Conservation (phyloP, 1,140 invertebrate genomes). For the Scaptomyza montana region DNA sequence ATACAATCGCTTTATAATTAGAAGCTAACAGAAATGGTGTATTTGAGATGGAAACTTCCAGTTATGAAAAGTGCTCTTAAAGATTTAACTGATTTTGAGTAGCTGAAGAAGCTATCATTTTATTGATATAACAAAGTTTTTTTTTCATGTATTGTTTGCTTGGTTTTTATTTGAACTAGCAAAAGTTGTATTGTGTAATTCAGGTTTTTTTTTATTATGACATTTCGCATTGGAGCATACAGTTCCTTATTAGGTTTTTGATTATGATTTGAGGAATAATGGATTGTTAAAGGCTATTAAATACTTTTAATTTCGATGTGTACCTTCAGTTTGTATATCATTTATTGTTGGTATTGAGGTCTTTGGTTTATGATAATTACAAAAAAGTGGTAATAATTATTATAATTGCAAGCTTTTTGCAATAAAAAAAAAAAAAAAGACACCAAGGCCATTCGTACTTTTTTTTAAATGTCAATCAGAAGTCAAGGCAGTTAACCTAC, state of each 20-base stretch:
- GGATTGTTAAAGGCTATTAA: slow-evolving; percentile 10
- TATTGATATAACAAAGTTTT: slow-evolving; percentile 12
- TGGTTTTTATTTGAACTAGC: slow-evolving; percentile 13
- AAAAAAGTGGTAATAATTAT: slow-evolving; percentile 38
- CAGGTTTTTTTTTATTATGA: slow-evolving; percentile 26
- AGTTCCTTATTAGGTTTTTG: slow-evolving; percentile 40
- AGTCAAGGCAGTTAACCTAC: too few relatives aligned
- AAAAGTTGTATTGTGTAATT: slow-evolving; percentile 30
- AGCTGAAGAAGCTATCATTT: not conserved
- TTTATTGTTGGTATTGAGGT: slow-evolving; percentile 15
- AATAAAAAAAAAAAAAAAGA: slow-evolving; percentile 7
- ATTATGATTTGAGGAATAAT: slow-evolving; percentile 17
- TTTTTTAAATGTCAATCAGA: too few relatives aligned
- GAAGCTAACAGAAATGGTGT: not conserved
- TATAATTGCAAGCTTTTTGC: slow-evolving; percentile 34
- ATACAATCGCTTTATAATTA: slow-evolving; percentile 16
- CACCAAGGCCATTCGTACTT: slow-evolving; percentile 12
- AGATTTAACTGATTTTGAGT: slow-evolving; percentile 3
- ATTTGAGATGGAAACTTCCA: slow-evolving; percentile 18
- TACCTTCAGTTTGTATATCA: slow-evolving; percentile 12
- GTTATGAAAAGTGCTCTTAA: slow-evolving; percentile 5
- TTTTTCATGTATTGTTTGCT: slow-evolving; percentile 6
- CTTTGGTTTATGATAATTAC: slow-evolving; percentile 25
- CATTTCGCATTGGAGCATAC: slow-evolving; percentile 7
- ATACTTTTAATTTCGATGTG: not conserved